Conservation (phyloP, 2,797 vertebrate species). For the Sebastes umbrosus region DNA sequence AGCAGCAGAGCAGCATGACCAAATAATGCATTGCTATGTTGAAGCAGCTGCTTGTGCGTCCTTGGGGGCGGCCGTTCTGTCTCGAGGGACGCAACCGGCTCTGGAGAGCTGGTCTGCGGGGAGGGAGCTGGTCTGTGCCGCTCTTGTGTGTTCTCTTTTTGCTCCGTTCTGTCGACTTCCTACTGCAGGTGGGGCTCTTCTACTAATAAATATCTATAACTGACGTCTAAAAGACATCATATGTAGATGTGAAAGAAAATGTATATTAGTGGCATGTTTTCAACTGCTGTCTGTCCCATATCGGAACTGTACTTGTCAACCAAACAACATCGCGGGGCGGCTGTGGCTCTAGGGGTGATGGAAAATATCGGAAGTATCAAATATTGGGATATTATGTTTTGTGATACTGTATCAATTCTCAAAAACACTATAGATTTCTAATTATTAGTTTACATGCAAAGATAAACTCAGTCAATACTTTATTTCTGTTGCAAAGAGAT, state of each 20-base stretch:
- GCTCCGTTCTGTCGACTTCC: not conserved
- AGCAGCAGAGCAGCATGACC: not conserved
- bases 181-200: not conserved
- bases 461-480: too few relatives aligned
- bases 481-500: too few relatives aligned
- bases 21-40: not conserved
- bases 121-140: not conserved
- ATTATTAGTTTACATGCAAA: too few relatives aligned
- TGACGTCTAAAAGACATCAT: not conserved
- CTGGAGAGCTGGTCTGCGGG: not conserved
- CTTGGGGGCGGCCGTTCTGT: not conserved
- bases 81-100: not conserved
- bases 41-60: not conserved
- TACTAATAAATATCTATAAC: not conserved
- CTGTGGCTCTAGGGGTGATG: too few relatives aligned
- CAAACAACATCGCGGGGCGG: too few relatives aligned
- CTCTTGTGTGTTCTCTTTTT: not conserved
- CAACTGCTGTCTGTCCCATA: too few relatives aligned
- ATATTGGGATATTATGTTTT: too few relatives aligned
- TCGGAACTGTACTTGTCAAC: too few relatives aligned
- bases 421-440: too few relatives aligned
- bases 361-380: too few relatives aligned
- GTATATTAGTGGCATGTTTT: not conserved
- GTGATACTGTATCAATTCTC: too few relatives aligned
- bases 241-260: not conserved